Base-by-base conservation (phyloP, 2,888 invertebrate genomes). In the Xanthorhoe designata region DNA sequence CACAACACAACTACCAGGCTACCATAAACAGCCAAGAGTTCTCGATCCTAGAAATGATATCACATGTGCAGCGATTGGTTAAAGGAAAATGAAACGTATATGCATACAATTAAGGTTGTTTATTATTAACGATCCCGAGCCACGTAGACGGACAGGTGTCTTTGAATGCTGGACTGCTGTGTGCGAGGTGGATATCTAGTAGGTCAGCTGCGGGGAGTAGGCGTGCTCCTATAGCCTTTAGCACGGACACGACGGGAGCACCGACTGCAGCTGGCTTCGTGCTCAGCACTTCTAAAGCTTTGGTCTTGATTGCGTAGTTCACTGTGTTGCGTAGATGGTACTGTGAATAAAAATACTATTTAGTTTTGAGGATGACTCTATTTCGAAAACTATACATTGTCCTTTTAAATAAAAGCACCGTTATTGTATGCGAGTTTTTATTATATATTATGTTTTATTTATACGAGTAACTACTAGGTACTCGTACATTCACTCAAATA, bases 41-140 rank as follows among this genome's bases (percentile, higher is more conserved):
- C 10, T 9, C 35, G n/a, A n/a, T 19, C n/a, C 13, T n/a, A n/a
- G n/a, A n/a, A n/a, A n/a, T n/a, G n/a, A n/a, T n/a, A 47, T 51
- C 38, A n/a, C 17, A 3, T 9, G 45, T 47, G 29, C n/a, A 47
- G 29, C 51, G 9, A 35, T 24, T 17, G 6, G 24, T 6, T 24
- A 45, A 6, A 6, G 42, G 15, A 45, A 52, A 60, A 60, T 60
- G 17, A 38, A 15, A 50, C 9, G 2, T 55, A 50, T 38, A 0
- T 1, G 24, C n/a, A 13, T 9, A 50, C 13, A 49, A 8, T 53
- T 61, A 78, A 45, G 78, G 74, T 64, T 82, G 77, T 85, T 90
- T 91, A 85, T 88, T 90, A 76, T 90, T 90, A 32, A 91, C 91
- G 18, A 92, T 91, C 0, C 88, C 89, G 0, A 91, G 79, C 92